Evolutionary conservation across 2,113 vertebrate species (phyloP).

Genomic region (Myrmecobius fasciatus): DNA sequence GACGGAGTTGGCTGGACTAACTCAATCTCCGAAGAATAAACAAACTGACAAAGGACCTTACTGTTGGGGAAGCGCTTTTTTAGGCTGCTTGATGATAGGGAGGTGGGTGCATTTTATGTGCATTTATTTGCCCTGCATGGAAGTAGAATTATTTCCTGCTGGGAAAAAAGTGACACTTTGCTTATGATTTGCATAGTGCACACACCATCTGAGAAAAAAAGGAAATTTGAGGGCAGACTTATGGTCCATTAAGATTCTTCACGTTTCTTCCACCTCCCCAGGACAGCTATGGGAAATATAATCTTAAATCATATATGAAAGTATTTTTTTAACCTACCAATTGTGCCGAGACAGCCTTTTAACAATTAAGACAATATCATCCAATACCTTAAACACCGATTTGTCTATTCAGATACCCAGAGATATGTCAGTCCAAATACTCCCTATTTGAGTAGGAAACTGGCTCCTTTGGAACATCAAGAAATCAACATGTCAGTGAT

Average conservation of each 20-base stretch:
- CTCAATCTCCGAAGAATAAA: constrained; percentile 69
- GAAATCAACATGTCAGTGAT: constrained; percentile 60
- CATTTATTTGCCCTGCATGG: constrained; percentile 51
- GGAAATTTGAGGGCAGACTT: constrained; percentile 67
- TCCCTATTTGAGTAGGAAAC: constrained; percentile 69
- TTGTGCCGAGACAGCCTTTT: constrained; percentile 79
- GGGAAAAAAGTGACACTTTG: constrained; percentile 33
- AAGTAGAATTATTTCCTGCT: constrained; percentile 65
- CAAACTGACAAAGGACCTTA: constrained; percentile 64
- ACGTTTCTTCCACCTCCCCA: constrained; percentile 12
- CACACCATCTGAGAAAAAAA: background rate
- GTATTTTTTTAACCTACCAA: constrained; percentile 81
- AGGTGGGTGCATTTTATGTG: constrained; percentile 59
- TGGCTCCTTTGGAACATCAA: constrained; percentile 72
- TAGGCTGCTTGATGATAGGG: constrained; percentile 69
- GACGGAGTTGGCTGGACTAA: constrained; percentile 66
- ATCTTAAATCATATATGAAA: constrained; percentile 76
- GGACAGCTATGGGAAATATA: constrained; percentile 66
- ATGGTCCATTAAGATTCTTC: constrained; percentile 45
- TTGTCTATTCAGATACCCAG: constrained; percentile 66
- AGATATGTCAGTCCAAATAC: constrained; percentile 34
- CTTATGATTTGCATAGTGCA: constrained; percentile 74
- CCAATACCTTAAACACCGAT: constrained; percentile 72
- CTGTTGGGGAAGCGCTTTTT: constrained; percentile 51
- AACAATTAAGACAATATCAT: constrained; percentile 68